Base-by-base conservation (phyloP, 2,797 vertebrate species). In the Sebastes goodei region DNA sequence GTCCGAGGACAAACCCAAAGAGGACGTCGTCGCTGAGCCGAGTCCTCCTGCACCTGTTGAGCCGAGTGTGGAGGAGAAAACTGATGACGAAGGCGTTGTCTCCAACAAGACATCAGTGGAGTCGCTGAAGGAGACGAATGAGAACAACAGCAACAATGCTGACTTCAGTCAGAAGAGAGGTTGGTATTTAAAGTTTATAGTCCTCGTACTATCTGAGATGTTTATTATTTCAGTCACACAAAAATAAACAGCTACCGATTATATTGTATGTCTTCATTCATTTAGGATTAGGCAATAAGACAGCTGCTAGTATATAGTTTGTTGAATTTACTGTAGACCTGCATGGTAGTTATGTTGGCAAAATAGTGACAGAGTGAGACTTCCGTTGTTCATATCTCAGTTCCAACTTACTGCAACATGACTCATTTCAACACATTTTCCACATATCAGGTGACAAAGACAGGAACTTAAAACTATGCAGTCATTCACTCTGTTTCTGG, bases 31-130 rank as follows among this genome's bases (percentile, higher is more conserved):
- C 0, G 27, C 0, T 2, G 83, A 92, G 53, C 46, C 60, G n/a
- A 83, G 35, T 21, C 71, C 83, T 20, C n/a, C 88, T 27, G 66
- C 80, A 62, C 81, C 86, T 25, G 81, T 32, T 60, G 76, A 89
- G 76, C 65, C 32, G 5, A 86, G 27, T 6, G 4, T 11, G 21
- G 91, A 85, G 2, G 82, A 86, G 27, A 90, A 94, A 87, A 90
- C 86, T 2, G 88, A 90, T 20, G 88, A 94, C 1, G 85, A 93
- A 66, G 78, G 60, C 9, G 2, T 0, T 1, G 29, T 7, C 70
- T 93, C 94, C 84, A 88, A 82, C 82, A 69, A 93, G 75, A 95
- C 92, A 12, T 93, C 92, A 0, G 84, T 84, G 73, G 94, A 95
- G 42, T 90, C 93, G 1, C 85, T 92, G 80, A 94, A 89, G 88